Conservation (phyloP, 2,797 vertebrate species). For the Stomatorhinus walkeri region DNA sequence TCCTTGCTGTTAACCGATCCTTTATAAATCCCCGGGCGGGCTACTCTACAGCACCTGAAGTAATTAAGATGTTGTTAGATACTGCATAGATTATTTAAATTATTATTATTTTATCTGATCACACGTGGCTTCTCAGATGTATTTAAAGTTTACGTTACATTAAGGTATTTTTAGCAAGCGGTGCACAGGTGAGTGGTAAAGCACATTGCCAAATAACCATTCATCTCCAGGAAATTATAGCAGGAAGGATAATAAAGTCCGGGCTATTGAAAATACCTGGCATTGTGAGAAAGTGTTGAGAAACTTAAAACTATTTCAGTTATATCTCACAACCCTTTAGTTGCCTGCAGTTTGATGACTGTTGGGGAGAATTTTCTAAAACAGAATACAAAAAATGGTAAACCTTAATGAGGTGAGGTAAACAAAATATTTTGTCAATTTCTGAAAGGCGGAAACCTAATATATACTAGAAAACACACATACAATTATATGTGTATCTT, state of each 20-base stretch:
- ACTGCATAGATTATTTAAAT: neutral
- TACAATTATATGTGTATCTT: neutral
- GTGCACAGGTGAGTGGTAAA: neutral
- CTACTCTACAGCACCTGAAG: neutral
- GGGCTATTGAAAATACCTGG: neutral
- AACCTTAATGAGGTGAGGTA: neutral
- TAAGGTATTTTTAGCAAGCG: neutral
- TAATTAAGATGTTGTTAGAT: neutral
- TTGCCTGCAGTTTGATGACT: neutral
- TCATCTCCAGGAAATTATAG: neutral
- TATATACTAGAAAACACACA: neutral
- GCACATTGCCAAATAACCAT: neutral
- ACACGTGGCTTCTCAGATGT: neutral
- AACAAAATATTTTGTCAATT: neutral
- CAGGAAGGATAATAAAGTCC: neutral
- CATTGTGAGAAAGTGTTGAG: neutral
- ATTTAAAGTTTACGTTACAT: neutral
- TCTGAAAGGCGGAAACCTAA: neutral
- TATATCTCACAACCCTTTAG: neutral
- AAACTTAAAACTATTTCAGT: neutral
- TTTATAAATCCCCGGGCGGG: neutral
- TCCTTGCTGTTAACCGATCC: neutral
- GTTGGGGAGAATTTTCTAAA: neutral
- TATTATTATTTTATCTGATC: neutral
- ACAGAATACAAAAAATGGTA: neutral